A percentile compares a stretch with the other conserved stretches of the same genome.
These are phyloP conservation scores for Cephalopterus ornatus DNA, from an alignment of 2,113 vertebrate genomes.

Conservation along the genomic window DNA sequence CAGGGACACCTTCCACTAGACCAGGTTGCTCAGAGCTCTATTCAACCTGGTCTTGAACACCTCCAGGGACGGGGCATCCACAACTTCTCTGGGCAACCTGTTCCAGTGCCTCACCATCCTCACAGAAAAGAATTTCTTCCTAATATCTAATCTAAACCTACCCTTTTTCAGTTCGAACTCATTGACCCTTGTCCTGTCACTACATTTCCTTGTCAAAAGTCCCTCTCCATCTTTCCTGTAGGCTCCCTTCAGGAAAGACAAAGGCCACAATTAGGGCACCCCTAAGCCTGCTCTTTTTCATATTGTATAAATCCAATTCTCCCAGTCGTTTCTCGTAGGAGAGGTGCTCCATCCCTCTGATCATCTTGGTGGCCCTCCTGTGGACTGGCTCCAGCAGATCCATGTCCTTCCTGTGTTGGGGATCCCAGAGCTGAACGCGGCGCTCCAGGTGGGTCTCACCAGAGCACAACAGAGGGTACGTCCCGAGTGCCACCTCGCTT, in stretches of 20 bases:
- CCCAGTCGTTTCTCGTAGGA: rapidly evolving
- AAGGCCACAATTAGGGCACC: background rate
- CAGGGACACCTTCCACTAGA: background rate
- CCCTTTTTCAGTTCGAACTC: background rate
- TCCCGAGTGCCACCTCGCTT: rapidly evolving
- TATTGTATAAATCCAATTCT: background rate
- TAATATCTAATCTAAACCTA: background rate
- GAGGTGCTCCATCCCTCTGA: background rate
- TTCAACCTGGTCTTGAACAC: background rate
- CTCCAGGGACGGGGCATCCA: background rate
- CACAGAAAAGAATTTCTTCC: background rate
- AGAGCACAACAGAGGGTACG: rapidly evolving
- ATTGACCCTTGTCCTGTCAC: background rate
- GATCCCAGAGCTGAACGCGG: too few relatives aligned
- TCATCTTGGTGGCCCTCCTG: background rate
- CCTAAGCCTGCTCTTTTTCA: background rate
- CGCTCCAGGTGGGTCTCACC: background rate
- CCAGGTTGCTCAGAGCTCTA: background rate
- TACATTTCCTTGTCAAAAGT: background rate
- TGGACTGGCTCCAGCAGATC: background rate
- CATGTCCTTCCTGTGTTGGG: background rate
- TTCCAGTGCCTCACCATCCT: background rate
- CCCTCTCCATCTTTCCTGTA: background rate
- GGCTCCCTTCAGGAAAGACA: background rate
- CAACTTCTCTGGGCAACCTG: background rate